Base-by-base conservation (phyloP, 2,113 vertebrate genomes). In the Dipodomys ordii region DNA sequence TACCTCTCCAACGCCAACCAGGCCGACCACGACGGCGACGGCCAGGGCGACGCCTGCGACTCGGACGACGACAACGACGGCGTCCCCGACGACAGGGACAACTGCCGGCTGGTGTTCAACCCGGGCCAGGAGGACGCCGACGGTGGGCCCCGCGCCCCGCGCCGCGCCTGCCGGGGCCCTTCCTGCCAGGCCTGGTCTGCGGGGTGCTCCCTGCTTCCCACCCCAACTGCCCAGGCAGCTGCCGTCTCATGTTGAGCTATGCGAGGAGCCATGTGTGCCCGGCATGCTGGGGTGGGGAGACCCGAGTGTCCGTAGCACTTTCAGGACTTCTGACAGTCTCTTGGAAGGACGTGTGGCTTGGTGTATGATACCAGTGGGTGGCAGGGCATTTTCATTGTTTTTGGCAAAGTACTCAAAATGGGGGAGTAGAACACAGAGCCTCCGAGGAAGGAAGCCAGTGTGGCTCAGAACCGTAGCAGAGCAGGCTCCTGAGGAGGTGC, bases 1-100 rank as follows among this genome's bases (percentile, higher is more conserved):
- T 99, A 99, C 88, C 98, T 99, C 80, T 97, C 99, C 93, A 99
- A 99, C 0, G 98, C 99, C 97, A 99, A 99, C 96, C 99, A 99
- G 97, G 99, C 99, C 0, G 99, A 99, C 97, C 99, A 99, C 0
- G 99, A 99, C 96, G 98, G 98, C 7, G 99, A 99, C 1, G 99
- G 99, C 16, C 98, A 98, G 98, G 99, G 99, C 1, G 99, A 99
- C 23, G 99, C 99, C 67, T 99, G 99, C 7, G 99, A 99, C 97
- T 97, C 98, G 0, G 99, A 99, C 2, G 99, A 99, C 2, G 99
- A 99, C 97, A 98, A 99, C 1, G 99, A 99, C 0, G 99, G 99
- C 2, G 80, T 99, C 73, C 99, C 99, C 7, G 99, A 99, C 1
- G 99, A 99, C 92, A 99, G 98, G 95, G 99, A 99, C 97, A 99